phyloP scores from a whole-genome alignment of 1,140 invertebrate genomes.

The Nasonia giraulti region DNA sequence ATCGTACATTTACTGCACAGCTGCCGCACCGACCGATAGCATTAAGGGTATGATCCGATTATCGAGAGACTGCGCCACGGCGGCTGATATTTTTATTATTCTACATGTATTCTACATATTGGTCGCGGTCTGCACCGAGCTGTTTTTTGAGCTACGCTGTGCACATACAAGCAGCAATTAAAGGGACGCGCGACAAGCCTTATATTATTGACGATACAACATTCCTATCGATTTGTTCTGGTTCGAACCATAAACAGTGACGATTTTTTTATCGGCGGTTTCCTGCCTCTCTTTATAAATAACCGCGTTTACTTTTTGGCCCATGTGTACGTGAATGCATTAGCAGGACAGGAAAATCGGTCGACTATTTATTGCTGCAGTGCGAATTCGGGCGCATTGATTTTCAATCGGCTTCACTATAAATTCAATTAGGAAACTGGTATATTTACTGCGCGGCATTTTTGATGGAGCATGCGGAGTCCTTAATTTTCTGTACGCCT shows the following conservation, averaged over 20 bases:
- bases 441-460: too few species aligned
- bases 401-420: too few species aligned
- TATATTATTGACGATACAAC: slow-evolving; percentile 1
- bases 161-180: not conserved
- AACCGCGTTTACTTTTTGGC: not conserved
- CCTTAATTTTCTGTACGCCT: too few species aligned
- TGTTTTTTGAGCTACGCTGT: too few species aligned
- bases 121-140: too few species aligned
- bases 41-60: slow-evolving; percentile 22
- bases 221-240: not conserved
- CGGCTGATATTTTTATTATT: not conserved
- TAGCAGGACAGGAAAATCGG: not conserved
- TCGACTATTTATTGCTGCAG: not conserved
- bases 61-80: not conserved
- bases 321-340: too few species aligned
- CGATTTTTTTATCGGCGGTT: not conserved
- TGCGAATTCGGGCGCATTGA: too few species aligned
- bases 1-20: too few species aligned
- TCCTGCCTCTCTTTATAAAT: not conserved
- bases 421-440: too few species aligned
- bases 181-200: not conserved
- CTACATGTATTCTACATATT: not conserved
- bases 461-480: too few species aligned
- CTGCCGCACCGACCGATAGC: not conserved
- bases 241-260: not conserved